A percentile compares a stretch with the other conserved stretches of the same genome.
Conservation (phyloP, 2,113 vertebrate genomes). For the Mormyrus iriodes region DNA sequence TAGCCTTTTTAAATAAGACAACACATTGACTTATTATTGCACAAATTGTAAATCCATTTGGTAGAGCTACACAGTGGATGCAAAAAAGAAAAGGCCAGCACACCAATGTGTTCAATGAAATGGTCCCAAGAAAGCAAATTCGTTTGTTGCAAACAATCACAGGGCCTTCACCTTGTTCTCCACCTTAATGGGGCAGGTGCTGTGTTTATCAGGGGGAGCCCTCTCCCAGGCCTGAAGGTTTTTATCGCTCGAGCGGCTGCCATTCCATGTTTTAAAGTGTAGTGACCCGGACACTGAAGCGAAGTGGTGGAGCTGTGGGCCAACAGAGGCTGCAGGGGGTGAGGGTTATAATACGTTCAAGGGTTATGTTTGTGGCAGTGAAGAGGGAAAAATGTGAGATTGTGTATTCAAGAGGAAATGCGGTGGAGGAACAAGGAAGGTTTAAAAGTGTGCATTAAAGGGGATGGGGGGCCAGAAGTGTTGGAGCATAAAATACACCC, state of each 20-base stretch:
- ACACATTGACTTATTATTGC: background rate
- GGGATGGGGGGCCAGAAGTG: background rate
- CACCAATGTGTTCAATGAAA: background rate
- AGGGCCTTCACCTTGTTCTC: background rate
- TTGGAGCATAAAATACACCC: slow-evolving; percentile 47
- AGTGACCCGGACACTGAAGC: slow-evolving; percentile 60
- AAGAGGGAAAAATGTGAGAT: slow-evolving; percentile 32
- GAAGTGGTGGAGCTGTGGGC: slow-evolving; percentile 61
- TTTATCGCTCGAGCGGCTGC: slow-evolving; percentile 46
- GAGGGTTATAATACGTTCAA: background rate
- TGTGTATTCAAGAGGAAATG: slow-evolving; percentile 21
- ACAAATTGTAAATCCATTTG: background rate
- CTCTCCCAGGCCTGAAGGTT: slow-evolving; percentile 3
- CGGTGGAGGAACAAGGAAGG: slow-evolving; percentile 41
- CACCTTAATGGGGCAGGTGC: background rate
- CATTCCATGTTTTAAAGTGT: slow-evolving; percentile 51
- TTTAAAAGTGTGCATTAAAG: slow-evolving; percentile 50
- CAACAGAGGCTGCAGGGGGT: background rate
- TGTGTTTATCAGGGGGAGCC: background rate
- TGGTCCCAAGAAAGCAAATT: background rate
- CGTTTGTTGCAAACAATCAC: background rate
- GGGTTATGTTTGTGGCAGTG: slow-evolving; percentile 10
- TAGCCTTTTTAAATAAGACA: background rate
- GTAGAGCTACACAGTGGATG: background rate
- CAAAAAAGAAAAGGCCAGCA: background rate